Evolutionary conservation across 2,113 vertebrate genomes (phyloP).

Genomic region (Diadophis punctatus): DNA sequence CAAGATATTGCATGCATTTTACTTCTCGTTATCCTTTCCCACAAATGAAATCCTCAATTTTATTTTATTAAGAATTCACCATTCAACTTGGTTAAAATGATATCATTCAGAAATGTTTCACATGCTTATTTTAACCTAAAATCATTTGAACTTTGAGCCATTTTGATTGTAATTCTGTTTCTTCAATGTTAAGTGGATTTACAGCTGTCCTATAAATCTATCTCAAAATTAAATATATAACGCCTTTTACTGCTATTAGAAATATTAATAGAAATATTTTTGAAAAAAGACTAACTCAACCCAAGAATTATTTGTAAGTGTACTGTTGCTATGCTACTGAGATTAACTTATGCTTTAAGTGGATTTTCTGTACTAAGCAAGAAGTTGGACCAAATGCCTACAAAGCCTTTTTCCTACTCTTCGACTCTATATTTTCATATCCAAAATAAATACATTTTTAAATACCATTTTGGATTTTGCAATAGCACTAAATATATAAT

Average conservation of each 20-base stretch:
- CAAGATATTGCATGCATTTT: neutral
- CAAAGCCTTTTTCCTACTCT: neutral
- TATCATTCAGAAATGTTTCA: neutral
- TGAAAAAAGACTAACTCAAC: neutral
- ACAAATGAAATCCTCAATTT: neutral
- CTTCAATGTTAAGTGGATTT: neutral
- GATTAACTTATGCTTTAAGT: neutral
- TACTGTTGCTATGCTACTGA: neutral
- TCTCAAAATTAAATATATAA: neutral
- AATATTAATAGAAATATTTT: neutral
- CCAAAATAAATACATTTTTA: neutral
- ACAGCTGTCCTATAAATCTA: neutral
- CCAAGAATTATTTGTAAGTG: neutral
- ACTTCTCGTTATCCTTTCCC: neutral
- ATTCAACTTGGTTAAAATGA: neutral
- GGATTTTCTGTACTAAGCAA: neutral
- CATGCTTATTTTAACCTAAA: neutral
- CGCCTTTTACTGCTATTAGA: neutral
- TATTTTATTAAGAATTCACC: neutral
- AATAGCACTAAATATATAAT: neutral
- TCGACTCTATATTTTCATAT: neutral
- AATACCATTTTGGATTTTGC: neutral
- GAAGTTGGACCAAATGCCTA: neutral
- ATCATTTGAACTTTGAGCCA: neutral
- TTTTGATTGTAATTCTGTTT: neutral